Percentiles rank a stretch among this genome's conserved stretches.
Conservation (phyloP, 2,888 invertebrate species). For the Spicauda simplicius region DNA sequence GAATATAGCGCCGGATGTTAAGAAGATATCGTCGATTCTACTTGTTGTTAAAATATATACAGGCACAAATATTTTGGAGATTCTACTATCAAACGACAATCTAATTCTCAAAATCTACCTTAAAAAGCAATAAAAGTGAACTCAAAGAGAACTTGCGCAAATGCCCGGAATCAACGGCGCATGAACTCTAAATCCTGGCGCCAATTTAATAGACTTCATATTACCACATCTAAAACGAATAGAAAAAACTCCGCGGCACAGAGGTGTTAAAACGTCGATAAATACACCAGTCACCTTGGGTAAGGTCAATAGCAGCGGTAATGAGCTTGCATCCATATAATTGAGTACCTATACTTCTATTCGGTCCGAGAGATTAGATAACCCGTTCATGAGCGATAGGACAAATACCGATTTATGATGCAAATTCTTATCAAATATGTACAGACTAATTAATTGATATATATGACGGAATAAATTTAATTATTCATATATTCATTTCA, state of each 20-base stretch:
- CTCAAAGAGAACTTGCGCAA: background rate
- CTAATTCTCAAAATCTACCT: too few relatives aligned
- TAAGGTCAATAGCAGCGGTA: slow-evolving; percentile 62
- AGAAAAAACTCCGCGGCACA: slow-evolving; percentile 50
- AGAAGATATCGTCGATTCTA: too few relatives aligned
- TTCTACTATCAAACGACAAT: too few relatives aligned
- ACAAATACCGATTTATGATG: slow-evolving; percentile 61
- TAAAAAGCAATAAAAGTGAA: background rate
- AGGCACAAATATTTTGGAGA: too few relatives aligned
- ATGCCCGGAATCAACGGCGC: slow-evolving; percentile 6
- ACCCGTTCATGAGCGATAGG: slow-evolving; percentile 47
- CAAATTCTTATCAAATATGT: slow-evolving; percentile 1
- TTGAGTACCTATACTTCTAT: slow-evolving; percentile 38
- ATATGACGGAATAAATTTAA: background rate
- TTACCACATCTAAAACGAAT: slow-evolving; percentile 28
- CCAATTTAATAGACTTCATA: slow-evolving; percentile 35
- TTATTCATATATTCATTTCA: too few relatives aligned
- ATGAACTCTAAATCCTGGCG: slow-evolving; percentile 38
- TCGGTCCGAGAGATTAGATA: slow-evolving; percentile 50
- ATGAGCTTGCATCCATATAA: slow-evolving; percentile 52
- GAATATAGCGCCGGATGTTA: too few relatives aligned
- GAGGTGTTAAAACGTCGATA: slow-evolving; percentile 66
- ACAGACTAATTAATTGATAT: slow-evolving; percentile 41
- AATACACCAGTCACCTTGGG: slow-evolving; percentile 66
- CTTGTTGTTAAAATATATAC: too few relatives aligned